Evolutionary conservation across 2,888 invertebrate species (phyloP).

Genomic region (Clunio marinus): DNA sequence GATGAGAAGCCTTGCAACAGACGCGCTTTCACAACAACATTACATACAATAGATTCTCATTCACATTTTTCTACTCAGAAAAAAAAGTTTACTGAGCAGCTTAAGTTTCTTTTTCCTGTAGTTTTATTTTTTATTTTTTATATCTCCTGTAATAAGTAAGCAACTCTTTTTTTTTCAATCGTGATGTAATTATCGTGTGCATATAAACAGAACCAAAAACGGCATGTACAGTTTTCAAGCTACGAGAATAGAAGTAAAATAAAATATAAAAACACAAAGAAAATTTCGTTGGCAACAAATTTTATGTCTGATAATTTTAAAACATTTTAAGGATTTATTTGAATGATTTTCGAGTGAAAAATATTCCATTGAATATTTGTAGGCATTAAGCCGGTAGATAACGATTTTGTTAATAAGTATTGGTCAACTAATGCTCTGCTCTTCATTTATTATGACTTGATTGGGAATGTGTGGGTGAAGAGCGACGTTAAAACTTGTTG

Average conservation of each 20-base stretch:
- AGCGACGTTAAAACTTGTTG: slow-evolving; percentile 8
- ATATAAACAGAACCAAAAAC: slow-evolving; percentile 38
- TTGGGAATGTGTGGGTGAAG: slow-evolving; percentile 6
- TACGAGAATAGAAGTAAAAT: too few relatives aligned
- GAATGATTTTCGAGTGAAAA: too few relatives aligned
- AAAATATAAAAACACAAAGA: too few relatives aligned
- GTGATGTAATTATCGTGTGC: slow-evolving; percentile 37
- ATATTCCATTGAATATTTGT: too few relatives aligned
- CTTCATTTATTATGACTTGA: too few relatives aligned
- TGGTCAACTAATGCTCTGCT: too few relatives aligned
- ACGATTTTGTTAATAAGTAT: too few relatives aligned
- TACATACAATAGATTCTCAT: background rate
- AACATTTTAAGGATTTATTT: too few relatives aligned
- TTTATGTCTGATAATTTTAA: too few relatives aligned
- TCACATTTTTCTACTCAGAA: background rate
- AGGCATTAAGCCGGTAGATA: too few relatives aligned
- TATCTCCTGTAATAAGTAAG: slow-evolving; percentile 7
- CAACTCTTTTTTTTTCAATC: slow-evolving; percentile 10
- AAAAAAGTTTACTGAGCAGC: slow-evolving; percentile 5
- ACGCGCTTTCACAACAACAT: background rate
- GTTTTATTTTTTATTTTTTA: background rate
- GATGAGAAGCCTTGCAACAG: slow-evolving; percentile 11
- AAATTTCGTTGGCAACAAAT: too few relatives aligned
- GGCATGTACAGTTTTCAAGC: slow-evolving; percentile 22
- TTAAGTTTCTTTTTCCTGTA: background rate